Percentiles rank a stretch among this genome's conserved stretches.
Evolutionary conservation across 92 coral and sea anemone genomes (phyloP).

Genomic region (Scolanthus callimorphus): DNA sequence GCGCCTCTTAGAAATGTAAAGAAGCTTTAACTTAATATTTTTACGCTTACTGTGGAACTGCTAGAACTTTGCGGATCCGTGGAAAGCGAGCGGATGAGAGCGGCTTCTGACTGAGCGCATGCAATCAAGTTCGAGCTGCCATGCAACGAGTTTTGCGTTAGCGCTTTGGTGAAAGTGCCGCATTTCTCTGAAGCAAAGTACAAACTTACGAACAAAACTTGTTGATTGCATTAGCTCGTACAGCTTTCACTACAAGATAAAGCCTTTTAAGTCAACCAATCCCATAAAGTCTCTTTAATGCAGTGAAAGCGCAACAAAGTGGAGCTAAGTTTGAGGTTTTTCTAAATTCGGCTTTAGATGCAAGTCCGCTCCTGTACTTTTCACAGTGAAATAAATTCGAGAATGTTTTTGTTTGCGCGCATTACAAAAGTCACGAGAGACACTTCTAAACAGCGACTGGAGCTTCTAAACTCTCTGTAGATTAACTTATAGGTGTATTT

Average conservation of each 20-base stretch:
- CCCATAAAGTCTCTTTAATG: too few species aligned
- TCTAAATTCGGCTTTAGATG: background rate
- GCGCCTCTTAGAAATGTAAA: background rate
- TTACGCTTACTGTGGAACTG: too few species aligned
- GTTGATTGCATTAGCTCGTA: background rate
- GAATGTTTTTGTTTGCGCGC: constrained; percentile 6
- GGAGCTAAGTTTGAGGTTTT: background rate
- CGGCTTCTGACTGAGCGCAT: background rate
- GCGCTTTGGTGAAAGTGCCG: background rate
- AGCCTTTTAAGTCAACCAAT: background rate
- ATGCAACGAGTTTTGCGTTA: background rate
- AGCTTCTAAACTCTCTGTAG: too few species aligned
- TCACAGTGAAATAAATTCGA: background rate
- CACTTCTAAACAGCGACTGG: too few species aligned
- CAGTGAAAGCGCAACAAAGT: background rate
- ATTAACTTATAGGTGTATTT: too few species aligned
- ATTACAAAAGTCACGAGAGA: background rate
- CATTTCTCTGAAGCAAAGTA: background rate
- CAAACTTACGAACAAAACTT: constrained; percentile 1
- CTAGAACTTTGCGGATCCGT: too few species aligned
- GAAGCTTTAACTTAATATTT: background rate
- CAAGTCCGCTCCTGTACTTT: constrained; percentile 2
- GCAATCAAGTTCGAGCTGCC: background rate
- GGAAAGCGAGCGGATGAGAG: background rate
- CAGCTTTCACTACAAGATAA: background rate